phyloP scores from a whole-genome alignment of 2,797 vertebrate genomes.

The Trematomus bernacchii region DNA sequence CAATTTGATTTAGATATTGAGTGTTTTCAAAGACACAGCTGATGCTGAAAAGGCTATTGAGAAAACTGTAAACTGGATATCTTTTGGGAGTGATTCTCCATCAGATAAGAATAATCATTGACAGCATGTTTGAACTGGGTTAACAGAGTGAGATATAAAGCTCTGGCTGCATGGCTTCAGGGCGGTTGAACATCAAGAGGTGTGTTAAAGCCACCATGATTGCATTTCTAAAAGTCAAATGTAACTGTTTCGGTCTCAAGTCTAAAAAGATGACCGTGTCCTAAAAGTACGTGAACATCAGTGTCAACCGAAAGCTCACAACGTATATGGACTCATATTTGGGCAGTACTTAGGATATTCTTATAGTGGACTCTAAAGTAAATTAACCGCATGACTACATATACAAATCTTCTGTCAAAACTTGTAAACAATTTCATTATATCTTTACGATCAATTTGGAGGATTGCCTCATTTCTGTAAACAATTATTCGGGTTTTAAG shows the following conservation, averaged over 20 bases:
- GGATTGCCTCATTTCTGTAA: background rate
- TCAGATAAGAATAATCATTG: constrained; percentile 60
- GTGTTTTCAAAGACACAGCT: constrained; percentile 64
- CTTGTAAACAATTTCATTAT: background rate
- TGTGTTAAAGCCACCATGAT: constrained; percentile 69
- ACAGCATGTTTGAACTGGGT: constrained; percentile 52
- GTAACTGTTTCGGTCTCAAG: constrained; percentile 73
- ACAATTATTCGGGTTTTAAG: background rate
- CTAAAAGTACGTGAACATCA: background rate
- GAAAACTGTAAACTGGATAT: constrained; percentile 48
- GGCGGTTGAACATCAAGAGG: constrained; percentile 52
- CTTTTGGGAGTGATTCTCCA: constrained; percentile 49
- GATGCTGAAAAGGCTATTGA: constrained; percentile 63
- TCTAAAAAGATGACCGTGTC: constrained; percentile 68
- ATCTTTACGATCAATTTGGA: background rate
- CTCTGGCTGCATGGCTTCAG: constrained; percentile 54
- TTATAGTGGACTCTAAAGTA: background rate
- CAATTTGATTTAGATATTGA: constrained; percentile 76
- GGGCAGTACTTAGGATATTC: background rate
- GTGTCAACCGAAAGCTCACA: background rate
- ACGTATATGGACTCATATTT: background rate
- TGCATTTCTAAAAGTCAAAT: constrained; percentile 81
- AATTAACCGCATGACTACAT: background rate
- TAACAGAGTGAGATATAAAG: constrained; percentile 52
- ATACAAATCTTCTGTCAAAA: background rate